These are phyloP conservation scores for Bombycilla garrulus DNA, from an alignment of 2,113 vertebrate genomes.

Conservation along the genomic window DNA sequence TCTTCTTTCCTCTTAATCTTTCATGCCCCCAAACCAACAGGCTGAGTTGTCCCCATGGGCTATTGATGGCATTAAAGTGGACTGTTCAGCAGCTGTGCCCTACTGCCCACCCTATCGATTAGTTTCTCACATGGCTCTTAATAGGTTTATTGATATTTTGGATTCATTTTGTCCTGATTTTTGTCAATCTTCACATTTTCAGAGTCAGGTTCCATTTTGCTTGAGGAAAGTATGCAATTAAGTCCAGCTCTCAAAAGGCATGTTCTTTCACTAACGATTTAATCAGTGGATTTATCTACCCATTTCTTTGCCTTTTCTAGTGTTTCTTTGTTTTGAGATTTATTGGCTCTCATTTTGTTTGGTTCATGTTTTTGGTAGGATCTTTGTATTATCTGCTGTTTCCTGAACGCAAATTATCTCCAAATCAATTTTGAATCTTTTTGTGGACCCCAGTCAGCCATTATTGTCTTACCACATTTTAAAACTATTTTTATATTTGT, in stretches of 20 bases:
- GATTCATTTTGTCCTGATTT: constrained; percentile 44
- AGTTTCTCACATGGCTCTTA: constrained; percentile 18
- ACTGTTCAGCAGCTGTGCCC: constrained; percentile 44
- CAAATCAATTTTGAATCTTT: neutral
- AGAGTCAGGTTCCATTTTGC: constrained; percentile 25
- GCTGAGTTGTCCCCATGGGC: constrained; percentile 12
- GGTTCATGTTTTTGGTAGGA: neutral
- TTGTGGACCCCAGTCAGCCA: too few relatives aligned
- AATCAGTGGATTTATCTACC: neutral
- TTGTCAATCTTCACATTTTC: constrained; percentile 27
- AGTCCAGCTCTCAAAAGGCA: constrained; percentile 36
- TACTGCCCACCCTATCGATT: constrained; percentile 7
- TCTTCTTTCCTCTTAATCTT: neutral
- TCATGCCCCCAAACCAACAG: neutral
- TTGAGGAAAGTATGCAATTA: constrained; percentile 33
- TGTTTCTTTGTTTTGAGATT: neutral
- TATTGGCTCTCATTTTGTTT: neutral
- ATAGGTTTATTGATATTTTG: constrained; percentile 66
- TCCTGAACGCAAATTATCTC: neutral
- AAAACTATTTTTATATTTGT: neutral
- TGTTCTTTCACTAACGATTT: neutral
- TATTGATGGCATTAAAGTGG: constrained; percentile 32
- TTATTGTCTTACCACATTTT: neutral
- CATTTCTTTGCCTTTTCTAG: neutral
- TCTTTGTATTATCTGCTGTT: neutral